Evolutionary conservation across 2,888 invertebrate genomes (phyloP).

Genomic region (Cynaeus angustus): DNA sequence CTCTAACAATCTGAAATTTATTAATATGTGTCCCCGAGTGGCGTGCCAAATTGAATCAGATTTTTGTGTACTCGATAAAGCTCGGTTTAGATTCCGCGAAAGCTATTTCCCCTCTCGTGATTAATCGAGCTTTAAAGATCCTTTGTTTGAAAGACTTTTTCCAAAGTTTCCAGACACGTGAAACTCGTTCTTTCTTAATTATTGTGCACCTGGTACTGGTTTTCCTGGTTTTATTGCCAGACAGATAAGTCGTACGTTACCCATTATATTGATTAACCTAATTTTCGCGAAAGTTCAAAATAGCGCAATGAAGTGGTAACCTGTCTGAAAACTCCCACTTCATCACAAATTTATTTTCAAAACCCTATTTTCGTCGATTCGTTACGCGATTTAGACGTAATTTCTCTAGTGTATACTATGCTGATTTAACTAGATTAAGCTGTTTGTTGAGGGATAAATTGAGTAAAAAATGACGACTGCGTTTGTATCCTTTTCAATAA

Average conservation of each 20-base stretch:
- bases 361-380: constrained; percentile 15
- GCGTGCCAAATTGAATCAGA: constrained; percentile 14
- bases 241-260: constrained; percentile 21
- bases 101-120: constrained; percentile 17
- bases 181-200: background rate
- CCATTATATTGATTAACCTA: constrained; percentile 42
- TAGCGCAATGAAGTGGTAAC: background rate
- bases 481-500: constrained; percentile 27
- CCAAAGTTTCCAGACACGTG: background rate
- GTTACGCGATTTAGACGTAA: constrained; percentile 27
- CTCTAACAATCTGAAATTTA: background rate
- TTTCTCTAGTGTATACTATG: constrained; percentile 33
- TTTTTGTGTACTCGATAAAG: background rate
- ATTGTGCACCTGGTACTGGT: background rate
- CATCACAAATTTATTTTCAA: constrained; percentile 29
- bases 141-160: constrained; percentile 3
- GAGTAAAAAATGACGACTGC: constrained; percentile 34
- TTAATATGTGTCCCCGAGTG: background rate
- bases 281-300: constrained; percentile 16
- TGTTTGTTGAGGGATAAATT: constrained; percentile 22
- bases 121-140: constrained; percentile 3
- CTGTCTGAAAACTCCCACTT: constrained; percentile 1
- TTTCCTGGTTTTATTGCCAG: constrained; percentile 1
- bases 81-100: background rate
- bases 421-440: constrained; percentile 37